These are phyloP conservation scores for Anas platyrhynchos DNA, from an alignment of 2,113 vertebrate species.

Conservation along the genomic window DNA sequence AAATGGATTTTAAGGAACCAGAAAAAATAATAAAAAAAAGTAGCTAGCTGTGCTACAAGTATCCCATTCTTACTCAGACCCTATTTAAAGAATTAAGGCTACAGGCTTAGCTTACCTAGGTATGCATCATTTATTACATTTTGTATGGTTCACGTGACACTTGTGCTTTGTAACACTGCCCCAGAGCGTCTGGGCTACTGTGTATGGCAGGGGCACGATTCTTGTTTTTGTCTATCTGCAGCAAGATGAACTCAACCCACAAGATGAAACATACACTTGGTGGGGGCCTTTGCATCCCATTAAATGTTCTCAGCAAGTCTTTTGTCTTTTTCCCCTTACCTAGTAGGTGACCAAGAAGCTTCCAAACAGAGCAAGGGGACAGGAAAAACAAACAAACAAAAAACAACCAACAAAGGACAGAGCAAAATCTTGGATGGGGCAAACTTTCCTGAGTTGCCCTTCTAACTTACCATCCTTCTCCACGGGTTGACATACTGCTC, in stretches of 20 bases:
- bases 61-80: background rate
- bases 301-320: background rate
- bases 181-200: background rate
- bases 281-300: background rate
- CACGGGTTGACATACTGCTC: background rate
- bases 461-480: background rate
- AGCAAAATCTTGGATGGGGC: background rate
- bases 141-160: accelerated
- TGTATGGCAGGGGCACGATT: background rate
- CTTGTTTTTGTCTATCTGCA: background rate
- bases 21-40: background rate
- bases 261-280: background rate
- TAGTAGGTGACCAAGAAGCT: background rate
- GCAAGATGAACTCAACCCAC: background rate
- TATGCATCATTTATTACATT: background rate
- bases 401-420: background rate
- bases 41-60: background rate
- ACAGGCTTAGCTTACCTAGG: background rate
- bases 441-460: background rate
- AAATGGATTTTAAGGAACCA: background rate
- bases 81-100: background rate
- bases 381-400: background rate
- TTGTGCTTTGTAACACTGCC: background rate
- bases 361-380: background rate
- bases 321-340: background rate